Percentiles rank a stretch among this genome's conserved stretches.
Evolutionary conservation across 1,140 invertebrate genomes (phyloP).

Genomic region (Drosophila cardini): DNA sequence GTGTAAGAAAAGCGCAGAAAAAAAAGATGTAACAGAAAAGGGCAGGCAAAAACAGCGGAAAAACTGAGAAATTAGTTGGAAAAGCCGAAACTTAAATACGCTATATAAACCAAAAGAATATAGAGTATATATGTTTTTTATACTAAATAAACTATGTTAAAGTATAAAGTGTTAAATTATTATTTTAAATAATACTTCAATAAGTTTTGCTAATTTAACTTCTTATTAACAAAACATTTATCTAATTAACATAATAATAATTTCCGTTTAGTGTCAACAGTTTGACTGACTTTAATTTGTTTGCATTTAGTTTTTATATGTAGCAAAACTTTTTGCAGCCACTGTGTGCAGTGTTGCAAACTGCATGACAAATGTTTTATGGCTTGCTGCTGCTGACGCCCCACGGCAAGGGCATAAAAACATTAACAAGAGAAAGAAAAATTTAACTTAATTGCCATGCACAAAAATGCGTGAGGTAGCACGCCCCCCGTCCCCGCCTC

Average conservation of each 20-base stretch:
- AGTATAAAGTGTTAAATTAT: too few relatives aligned
- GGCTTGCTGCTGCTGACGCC: neutral
- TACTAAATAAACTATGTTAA: neutral
- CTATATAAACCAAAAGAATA: neutral
- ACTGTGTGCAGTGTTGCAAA: conserved; percentile 17
- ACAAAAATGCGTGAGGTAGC: conserved; percentile 50
- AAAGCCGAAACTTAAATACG: neutral
- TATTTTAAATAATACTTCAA: too few relatives aligned
- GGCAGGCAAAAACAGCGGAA: neutral
- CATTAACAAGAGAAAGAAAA: conserved; percentile 79
- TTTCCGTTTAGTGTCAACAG: neutral
- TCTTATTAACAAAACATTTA: neutral
- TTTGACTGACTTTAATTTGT: conserved; percentile 10
- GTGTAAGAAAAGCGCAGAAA: conserved; percentile 53
- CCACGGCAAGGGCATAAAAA: conserved; percentile 40
- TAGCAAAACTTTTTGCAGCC: conserved; percentile 13
- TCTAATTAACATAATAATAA: neutral
- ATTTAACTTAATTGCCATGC: conserved; percentile 80
- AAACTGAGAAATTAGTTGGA: neutral
- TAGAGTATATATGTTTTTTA: neutral
- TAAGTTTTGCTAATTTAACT: neutral
- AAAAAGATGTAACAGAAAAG: conserved; percentile 7
- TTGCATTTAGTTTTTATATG: conserved; percentile 7
- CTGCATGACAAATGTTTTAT: conserved; percentile 37
- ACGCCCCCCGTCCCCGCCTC: conserved; percentile 14